Evolutionary conservation across 2,888 invertebrate genomes (phyloP).

Genomic region (Conchocele bisecta): DNA sequence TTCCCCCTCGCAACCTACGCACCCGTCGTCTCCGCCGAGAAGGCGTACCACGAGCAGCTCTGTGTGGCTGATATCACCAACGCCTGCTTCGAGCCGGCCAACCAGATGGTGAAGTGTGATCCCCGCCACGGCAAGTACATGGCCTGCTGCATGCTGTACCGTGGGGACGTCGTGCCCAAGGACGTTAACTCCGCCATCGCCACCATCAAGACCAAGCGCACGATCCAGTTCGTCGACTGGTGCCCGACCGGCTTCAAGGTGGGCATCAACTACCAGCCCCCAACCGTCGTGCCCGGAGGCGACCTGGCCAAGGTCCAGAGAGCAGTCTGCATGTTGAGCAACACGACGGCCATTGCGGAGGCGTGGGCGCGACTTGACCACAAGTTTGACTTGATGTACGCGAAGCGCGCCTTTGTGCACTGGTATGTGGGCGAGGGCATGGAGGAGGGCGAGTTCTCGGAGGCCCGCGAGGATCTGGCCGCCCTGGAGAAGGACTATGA

Average conservation of each 20-base stretch:
- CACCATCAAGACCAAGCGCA: slow-evolving; percentile 53
- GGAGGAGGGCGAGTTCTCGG: slow-evolving; percentile 67
- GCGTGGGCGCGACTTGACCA: slow-evolving; percentile 35
- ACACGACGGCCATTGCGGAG: slow-evolving; percentile 25
- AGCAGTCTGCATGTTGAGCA: slow-evolving; percentile 70
- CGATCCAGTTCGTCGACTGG: slow-evolving; percentile 79
- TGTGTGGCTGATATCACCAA: slow-evolving; percentile 77
- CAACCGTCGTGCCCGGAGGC: slow-evolving; percentile 90
- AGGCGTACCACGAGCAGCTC: slow-evolving; percentile 82
- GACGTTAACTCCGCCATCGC: slow-evolving; percentile 77
- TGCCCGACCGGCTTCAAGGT: slow-evolving; percentile 83
- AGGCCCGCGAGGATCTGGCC: slow-evolving; percentile 69
- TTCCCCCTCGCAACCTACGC: slow-evolving; percentile 93
- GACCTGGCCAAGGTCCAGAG: slow-evolving; percentile 87
- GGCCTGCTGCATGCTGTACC: slow-evolving; percentile 76
- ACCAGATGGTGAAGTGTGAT: slow-evolving; percentile 81
- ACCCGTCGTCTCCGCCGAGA: slow-evolving; percentile 96
- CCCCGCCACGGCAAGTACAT: slow-evolving; percentile 83
- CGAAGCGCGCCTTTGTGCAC: slow-evolving; percentile 94
- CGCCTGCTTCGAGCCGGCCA: slow-evolving; percentile 77
- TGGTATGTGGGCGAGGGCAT: slow-evolving; percentile 86
- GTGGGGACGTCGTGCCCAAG: slow-evolving; percentile 73
- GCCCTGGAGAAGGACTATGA: slow-evolving; percentile 65
- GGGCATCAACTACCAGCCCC: slow-evolving; percentile 93
- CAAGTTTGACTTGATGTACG: slow-evolving; percentile 33